Conservation (phyloP, 2,797 vertebrate genomes). For the Neomorphus geoffroyi region DNA sequence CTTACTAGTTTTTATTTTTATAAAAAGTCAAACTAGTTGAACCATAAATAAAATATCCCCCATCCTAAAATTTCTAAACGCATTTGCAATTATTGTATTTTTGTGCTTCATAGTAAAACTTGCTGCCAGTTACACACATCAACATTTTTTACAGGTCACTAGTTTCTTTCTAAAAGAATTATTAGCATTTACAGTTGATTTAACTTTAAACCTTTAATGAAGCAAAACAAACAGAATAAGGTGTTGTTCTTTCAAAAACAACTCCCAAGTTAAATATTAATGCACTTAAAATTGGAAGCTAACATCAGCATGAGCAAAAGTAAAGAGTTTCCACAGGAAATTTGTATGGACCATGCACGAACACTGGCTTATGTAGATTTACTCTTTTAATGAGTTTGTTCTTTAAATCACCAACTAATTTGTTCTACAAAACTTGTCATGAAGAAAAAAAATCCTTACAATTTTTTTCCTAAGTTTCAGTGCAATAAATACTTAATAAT, state of each 20-base stretch:
- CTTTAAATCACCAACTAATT: neutral
- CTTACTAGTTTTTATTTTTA: neutral
- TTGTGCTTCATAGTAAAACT: neutral
- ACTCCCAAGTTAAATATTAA: conserved; percentile 55
- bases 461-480: neutral
- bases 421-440: neutral
- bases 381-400: neutral
- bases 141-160: conserved; percentile 44
- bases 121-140: neutral
- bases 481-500: neutral
- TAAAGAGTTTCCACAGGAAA: neutral
- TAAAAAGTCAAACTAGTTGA: neutral
- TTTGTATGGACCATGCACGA: neutral
- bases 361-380: neutral
- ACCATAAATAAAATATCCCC: neutral
- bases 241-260: conserved; percentile 27
- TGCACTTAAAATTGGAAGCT: neutral
- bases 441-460: neutral
- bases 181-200: conserved; percentile 37
- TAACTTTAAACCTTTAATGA: conserved; percentile 47
- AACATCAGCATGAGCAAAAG: neutral
- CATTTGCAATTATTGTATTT: neutral
- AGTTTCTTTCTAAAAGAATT: conserved; percentile 33
- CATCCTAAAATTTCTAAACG: neutral
- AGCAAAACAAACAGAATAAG: conserved; percentile 41